Base-by-base conservation (phyloP, 2,797 vertebrate species). In the Sebastes alutus region DNA sequence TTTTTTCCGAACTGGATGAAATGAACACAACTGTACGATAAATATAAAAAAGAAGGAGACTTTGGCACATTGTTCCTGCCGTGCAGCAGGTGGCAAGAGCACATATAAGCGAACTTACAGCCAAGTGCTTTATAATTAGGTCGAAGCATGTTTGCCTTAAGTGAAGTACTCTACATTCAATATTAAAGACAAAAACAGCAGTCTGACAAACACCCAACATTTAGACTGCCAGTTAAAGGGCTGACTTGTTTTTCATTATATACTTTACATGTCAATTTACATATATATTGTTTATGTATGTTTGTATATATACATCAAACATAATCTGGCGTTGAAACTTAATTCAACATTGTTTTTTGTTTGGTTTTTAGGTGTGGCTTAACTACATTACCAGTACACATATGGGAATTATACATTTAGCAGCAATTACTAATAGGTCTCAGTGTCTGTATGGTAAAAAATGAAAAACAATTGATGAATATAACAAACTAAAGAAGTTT, bases 131-230 rank as follows among this genome's bases (percentile, higher is more conserved):
- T 81, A 70, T 62, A 79, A 67, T 74, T 42, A 84, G 22, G 7
- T 80, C 52, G 1, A 77, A 86, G 78, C 77, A 5, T 72, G 82
- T n/a, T 77, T 58, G 72, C 78, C 35, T 38, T 4, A 81, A 72
- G 69, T 81, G 55, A 87, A 89, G 68, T 78, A 58, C 80, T 90
- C 86, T 89, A 92, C 89, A 94, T 94, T 95, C 87, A 90, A 72
- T 59, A 80, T 78, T 60, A 80, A 79, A 75, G 58, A 90, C 52
- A 81, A 35, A 67, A 87, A 62, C 56, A 82, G 81, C 75, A 87
- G 75, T 82, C 80, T 52, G 79, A 84, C 66, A 68, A 82, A 84
- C 74, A 75, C 62, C 59, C 59, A 64, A 86, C 78, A 72, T 78
- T 71, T 72, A 78, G 79, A 87, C 84, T 78, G 87, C 69, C 63